Evolutionary conservation across 2,797 vertebrate species (phyloP).

Genomic region (Siniperca obscura): DNA sequence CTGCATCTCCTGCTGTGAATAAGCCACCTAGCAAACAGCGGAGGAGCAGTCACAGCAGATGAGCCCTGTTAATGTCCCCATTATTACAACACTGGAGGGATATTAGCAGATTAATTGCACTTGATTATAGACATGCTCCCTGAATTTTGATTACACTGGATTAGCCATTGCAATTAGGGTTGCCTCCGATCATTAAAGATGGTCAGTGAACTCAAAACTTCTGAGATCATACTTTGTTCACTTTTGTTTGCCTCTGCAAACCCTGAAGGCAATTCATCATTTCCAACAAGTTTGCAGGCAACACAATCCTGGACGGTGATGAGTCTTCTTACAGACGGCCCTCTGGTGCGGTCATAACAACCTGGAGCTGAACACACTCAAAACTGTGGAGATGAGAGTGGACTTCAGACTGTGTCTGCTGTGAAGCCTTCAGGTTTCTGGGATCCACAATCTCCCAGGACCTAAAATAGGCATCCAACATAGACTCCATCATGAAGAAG

Average conservation of each 20-base stretch:
- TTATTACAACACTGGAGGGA: conserved; percentile 81
- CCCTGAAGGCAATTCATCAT: conserved; percentile 34
- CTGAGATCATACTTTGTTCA: conserved; percentile 42
- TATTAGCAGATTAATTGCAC: conserved; percentile 84
- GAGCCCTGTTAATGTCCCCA: conserved; percentile 79
- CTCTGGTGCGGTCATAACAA: too few species aligned
- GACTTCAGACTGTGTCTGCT: too few species aligned
- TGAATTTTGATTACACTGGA: conserved; percentile 80
- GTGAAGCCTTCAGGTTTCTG: too few species aligned
- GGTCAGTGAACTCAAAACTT: conserved; percentile 64
- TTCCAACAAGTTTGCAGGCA: not conserved
- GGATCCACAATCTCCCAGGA: too few species aligned
- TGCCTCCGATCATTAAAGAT: conserved; percentile 56
- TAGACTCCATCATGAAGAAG: too few species aligned
- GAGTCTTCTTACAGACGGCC: too few species aligned
- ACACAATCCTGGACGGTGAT: too few species aligned
- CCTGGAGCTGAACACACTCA: too few species aligned
- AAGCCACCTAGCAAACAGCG: conserved; percentile 69
- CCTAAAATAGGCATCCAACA: too few species aligned
- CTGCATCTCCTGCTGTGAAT: conserved; percentile 57
- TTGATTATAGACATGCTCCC: conserved; percentile 79
- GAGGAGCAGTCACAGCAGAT: conserved; percentile 70
- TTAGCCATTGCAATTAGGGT: conserved; percentile 58
- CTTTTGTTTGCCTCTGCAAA: conserved; percentile 29
- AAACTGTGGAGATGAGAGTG: too few species aligned